Base-by-base conservation (phyloP, 2,113 vertebrate species). In the Lipophrys pholis region DNA sequence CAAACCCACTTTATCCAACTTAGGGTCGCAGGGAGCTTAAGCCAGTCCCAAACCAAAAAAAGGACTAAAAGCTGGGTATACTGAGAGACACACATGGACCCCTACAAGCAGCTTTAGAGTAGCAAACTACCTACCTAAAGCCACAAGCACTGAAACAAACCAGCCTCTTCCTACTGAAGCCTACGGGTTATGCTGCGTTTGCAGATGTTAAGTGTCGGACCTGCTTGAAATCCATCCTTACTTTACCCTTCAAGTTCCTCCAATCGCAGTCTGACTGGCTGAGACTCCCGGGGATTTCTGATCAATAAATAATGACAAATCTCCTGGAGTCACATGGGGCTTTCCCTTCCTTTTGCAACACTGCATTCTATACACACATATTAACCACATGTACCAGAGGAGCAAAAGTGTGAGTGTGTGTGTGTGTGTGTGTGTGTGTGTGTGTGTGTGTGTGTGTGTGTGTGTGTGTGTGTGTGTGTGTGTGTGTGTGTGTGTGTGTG, bases 281-380 rank as follows among this genome's bases (percentile, higher is more conserved):
- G 49, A 66, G 21, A 63, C 56, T 80, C 52, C 43, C 9, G 40
- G 56, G 50, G 49, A 49, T 81, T 77, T 76, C 82, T 59, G 60
- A 67, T 82, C 64, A 86, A 69, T 82, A 84, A 80, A 86, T 69
- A 82, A 76, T 82, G 76, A 78, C 73, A 78, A 39, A 76, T 82
- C 58, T 64, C 57, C 15, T 43, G 2, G 40, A 75, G 61, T 39
- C 69, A 77, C 72, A 63, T 54, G 11, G 48, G 69, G 77, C 70
- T 79, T 84, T 76, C 58, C 67, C 63, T 55, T 65, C 21, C 43
- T 46, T 64, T 61, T 71, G 53, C 41, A 75, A 63, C 46, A 54
- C 35, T 61, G 49, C 49, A 50, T 63, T 56, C 9, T 41, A 64
- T 35, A 49, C 49, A 75, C 0, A 7, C 60, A 30, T n/a, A n/a